Evolutionary conservation across 2,797 vertebrate genomes (phyloP).

Genomic region (Xenopus petersii): DNA sequence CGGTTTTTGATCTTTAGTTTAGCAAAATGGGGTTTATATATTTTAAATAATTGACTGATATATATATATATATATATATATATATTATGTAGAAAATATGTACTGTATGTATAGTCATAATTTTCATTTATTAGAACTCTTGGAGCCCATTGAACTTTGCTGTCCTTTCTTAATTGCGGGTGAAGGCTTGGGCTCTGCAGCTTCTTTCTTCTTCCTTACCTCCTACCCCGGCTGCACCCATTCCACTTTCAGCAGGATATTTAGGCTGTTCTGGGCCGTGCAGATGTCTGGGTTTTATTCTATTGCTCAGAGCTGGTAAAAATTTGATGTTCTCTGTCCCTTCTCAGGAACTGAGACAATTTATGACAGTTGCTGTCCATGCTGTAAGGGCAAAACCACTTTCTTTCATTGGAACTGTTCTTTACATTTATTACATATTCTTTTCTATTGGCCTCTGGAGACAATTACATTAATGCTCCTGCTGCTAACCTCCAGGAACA

Average conservation of each 20-base stretch:
- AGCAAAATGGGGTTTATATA: no score
- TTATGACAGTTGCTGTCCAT: constrained; percentile 26
- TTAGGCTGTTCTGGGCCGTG: constrained; percentile 48
- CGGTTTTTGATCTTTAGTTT: no score
- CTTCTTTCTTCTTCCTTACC: constrained; percentile 56
- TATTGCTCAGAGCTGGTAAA: constrained; percentile 48
- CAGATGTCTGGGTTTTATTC: constrained; percentile 45
- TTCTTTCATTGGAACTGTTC: constrained; percentile 40
- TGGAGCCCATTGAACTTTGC: constrained; percentile 65
- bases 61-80: no score
- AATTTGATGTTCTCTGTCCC: constrained; percentile 10
- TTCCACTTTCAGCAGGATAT: constrained; percentile 36
- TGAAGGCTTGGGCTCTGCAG: constrained; percentile 69
- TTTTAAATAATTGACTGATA: no score
- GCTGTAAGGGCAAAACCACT: constrained; percentile 37
- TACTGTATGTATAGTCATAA: no score
- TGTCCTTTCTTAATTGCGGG: constrained; percentile 69
- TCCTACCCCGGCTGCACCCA: constrained; percentile 56
- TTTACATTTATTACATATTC: constrained; percentile 47
- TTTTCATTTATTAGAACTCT: neutral
- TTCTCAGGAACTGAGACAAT: constrained; percentile 40
- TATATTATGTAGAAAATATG: no score
- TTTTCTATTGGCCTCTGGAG: constrained; percentile 41
- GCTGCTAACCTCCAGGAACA: constrained; percentile 41
- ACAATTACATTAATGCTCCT: constrained; percentile 50